Conservation (phyloP, 2,797 vertebrate species). For the Acanthurus leucopareius region DNA sequence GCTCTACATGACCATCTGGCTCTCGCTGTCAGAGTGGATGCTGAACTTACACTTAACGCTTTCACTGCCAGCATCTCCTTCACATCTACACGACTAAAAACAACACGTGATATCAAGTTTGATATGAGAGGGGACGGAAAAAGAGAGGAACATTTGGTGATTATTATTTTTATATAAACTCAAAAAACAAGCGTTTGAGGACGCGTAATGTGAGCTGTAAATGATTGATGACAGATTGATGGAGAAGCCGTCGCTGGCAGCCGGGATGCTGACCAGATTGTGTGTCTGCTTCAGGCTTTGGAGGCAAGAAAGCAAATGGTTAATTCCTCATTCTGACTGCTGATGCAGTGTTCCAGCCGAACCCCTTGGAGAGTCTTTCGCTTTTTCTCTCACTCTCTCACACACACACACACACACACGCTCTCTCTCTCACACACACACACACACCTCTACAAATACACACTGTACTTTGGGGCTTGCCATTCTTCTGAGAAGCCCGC, state of each 20-base stretch:
- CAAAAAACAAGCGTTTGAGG: background rate
- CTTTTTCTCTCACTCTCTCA: conserved; percentile 4
- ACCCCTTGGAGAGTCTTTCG: conserved; percentile 66
- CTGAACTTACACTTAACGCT: conserved; percentile 80
- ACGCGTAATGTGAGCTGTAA: conserved; percentile 12
- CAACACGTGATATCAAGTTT: background rate
- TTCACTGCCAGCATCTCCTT: conserved; percentile 47
- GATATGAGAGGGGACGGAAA: background rate
- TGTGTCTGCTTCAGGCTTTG: conserved; percentile 54
- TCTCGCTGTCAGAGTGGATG: conserved; percentile 78
- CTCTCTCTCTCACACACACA: no score
- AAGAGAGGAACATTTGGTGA: background rate
- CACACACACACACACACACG: no score
- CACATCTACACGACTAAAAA: background rate
- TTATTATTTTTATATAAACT: background rate
- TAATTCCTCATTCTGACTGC: conserved; percentile 76
- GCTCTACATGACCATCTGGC: conserved; percentile 86
- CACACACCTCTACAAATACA: conserved; percentile 43
- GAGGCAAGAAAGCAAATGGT: conserved; percentile 65
- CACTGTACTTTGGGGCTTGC: conserved; percentile 44
- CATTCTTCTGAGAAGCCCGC: conserved; percentile 65
- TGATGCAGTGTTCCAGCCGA: conserved; percentile 77
- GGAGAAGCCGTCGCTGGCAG: conserved; percentile 45
- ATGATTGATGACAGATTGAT: conserved; percentile 43
- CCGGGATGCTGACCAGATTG: conserved; percentile 50